Conservation (phyloP, 2,113 vertebrate genomes). For the Ardeotis arabs region DNA sequence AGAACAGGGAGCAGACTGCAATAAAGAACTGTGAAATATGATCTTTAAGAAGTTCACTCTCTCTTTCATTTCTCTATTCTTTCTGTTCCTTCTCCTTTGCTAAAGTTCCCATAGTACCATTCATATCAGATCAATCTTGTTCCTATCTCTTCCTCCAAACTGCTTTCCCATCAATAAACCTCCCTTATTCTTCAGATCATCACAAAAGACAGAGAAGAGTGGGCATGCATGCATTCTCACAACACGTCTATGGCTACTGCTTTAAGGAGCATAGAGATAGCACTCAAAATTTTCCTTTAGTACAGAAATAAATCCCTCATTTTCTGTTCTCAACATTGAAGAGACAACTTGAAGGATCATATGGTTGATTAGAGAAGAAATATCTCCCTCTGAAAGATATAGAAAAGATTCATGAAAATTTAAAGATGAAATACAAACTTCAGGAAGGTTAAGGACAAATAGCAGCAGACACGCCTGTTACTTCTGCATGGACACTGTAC, state of each 20-base stretch:
- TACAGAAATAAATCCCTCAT: background rate
- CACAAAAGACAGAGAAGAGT: background rate
- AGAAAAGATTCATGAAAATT: background rate
- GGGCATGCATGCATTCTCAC: rapidly evolving
- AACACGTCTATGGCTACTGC: background rate
- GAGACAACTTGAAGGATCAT: conserved; percentile 8
- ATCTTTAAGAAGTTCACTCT: background rate
- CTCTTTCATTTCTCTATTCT: conserved; percentile 10
- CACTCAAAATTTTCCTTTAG: background rate
- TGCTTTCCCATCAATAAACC: background rate
- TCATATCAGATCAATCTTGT: background rate
- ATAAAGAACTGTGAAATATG: conserved; percentile 55
- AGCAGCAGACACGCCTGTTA: background rate
- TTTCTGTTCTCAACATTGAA: background rate
- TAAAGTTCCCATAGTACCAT: background rate
- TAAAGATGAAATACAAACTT: background rate
- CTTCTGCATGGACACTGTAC: background rate
- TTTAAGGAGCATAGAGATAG: background rate
- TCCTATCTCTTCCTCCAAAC: background rate
- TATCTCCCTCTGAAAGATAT: background rate
- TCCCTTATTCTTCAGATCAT: background rate
- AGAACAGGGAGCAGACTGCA: conserved; percentile 5
- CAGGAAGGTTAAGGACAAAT: background rate
- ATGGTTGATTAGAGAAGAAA: conserved; percentile 6
- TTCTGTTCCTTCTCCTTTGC: background rate